phyloP scores from a whole-genome alignment of 1,140 invertebrate genomes.

The Hylyphantes graminicola region DNA sequence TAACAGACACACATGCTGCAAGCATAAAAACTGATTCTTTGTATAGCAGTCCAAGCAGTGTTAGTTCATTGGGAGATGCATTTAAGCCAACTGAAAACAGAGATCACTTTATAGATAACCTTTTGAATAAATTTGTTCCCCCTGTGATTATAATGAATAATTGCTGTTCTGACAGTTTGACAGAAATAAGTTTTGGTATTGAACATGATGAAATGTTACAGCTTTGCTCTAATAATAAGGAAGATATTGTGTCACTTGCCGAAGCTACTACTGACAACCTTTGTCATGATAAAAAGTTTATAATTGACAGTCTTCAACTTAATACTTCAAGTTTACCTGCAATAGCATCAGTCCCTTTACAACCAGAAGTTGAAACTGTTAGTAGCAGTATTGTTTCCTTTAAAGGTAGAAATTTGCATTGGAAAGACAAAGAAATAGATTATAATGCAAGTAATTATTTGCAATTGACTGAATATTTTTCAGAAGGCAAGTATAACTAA shows the following conservation, averaged over 20 bases:
- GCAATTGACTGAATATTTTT: slow-evolving; percentile 24
- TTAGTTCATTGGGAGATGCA: slow-evolving; percentile 47
- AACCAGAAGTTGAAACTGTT: not conserved
- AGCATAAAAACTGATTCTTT: slow-evolving; percentile 46
- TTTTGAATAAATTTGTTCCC: slow-evolving; percentile 21
- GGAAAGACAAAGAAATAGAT: slow-evolving; percentile 34
- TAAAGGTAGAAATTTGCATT: slow-evolving; percentile 25
- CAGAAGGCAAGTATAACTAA: slow-evolving; percentile 17
- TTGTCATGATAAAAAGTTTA: slow-evolving; percentile 16
- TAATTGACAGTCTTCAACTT: not conserved
- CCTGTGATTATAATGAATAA: slow-evolving; percentile 45
- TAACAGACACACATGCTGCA: slow-evolving; percentile 13
- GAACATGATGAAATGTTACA: slow-evolving; percentile 51
- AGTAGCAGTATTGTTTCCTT: not conserved
- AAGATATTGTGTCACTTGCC: not conserved
- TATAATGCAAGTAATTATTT: slow-evolving; percentile 22
- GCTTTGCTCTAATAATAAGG: slow-evolving; percentile 20
- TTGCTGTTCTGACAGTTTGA: slow-evolving; percentile 10
- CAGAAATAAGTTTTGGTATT: slow-evolving; percentile 50
- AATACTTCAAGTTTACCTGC: not conserved
- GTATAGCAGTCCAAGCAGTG: slow-evolving; percentile 49
- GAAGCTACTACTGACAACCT: not conserved
- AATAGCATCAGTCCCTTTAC: not conserved
- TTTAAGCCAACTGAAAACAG: slow-evolving; percentile 42
- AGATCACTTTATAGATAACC: not conserved